Evolutionary conservation across 1,140 invertebrate species (phyloP), one percentile per base, ranked within the genome.

Genomic region (Zaprionus ghesquierei): DNA sequence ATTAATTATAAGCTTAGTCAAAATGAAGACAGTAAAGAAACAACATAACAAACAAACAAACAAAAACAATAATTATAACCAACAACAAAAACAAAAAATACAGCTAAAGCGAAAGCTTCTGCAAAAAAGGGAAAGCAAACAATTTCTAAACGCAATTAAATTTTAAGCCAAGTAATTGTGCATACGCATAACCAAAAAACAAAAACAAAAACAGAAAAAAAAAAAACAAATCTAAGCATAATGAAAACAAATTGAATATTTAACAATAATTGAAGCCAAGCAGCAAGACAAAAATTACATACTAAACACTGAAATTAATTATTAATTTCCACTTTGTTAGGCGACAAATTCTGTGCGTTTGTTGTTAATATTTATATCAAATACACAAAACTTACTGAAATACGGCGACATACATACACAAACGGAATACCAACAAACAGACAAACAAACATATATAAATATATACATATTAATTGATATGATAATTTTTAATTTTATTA

Each of bases 1-100:
- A 90, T 90, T 89, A 89, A 89, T 81, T 90, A 65, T 90, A 90
- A 90, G 87, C 69, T 90, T 90, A 90, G 87, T 90, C 87, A 90
- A 90, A 90, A 82, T 74, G 68, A 81, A 81, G 76, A 86, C 81
- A 74, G 73, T 46, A 69, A 81, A 74, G 50, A 72, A 60, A 68
- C 54, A 58, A 69, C 65, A 77, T 66, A 71, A 69, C 63, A 41
- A 70, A 53, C 69, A 56, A 70, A 70, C 25, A 58, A 51, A 59
- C 41, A 71, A 51, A 55, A 71, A 71, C 54, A 64, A 58, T 35
- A 58, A 41, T 54, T 60, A 68, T 69, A 75, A 77, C 59, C 60
- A 63, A 53, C 55, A 75, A 58, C 46, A 69, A 54, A 33, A 38
- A 29, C 44, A 33, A 53, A 46, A 70, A 63, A 65, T 50, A 51